phyloP scores from a whole-genome alignment of 2,113 vertebrate species.

The Cyanocitta stelleri region DNA sequence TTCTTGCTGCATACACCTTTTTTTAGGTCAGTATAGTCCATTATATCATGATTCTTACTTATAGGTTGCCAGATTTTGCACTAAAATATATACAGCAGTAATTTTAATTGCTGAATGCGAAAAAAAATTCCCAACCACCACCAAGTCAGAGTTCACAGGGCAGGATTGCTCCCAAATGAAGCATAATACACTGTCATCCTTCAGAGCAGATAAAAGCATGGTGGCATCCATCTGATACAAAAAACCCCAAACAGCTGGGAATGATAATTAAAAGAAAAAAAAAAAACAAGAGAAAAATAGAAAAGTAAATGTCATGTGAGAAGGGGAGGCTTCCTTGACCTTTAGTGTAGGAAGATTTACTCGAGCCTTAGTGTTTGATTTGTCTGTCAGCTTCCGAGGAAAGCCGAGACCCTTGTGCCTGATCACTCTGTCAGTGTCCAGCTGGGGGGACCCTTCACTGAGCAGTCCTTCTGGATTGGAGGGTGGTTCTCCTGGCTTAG shows the following conservation, averaged over 20 bases:
- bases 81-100: not conserved
- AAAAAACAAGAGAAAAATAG: not conserved
- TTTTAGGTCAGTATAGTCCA: fast-evolving
- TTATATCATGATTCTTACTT: not conserved
- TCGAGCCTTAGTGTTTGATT: not conserved
- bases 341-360: not conserved
- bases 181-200: not conserved
- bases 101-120: not conserved
- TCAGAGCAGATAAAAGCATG: not conserved
- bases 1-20: not conserved
- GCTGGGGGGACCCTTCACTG: fast-evolving
- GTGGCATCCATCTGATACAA: not conserved
- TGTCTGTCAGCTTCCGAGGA: not conserved
- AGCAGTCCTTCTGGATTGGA: not conserved
- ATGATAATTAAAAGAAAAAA: too few species aligned
- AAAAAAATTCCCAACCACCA: not conserved
- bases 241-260: not conserved
- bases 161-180: not conserved
- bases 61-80: not conserved
- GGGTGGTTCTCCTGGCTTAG: not conserved
- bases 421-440: not conserved
- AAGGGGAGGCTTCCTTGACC: not conserved
- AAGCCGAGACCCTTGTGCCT: fast-evolving
- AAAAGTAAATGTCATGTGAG: not conserved
- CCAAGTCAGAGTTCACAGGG: not conserved